Conservation (phyloP, 2,888 invertebrate species). For the Agriotes lineatus region DNA sequence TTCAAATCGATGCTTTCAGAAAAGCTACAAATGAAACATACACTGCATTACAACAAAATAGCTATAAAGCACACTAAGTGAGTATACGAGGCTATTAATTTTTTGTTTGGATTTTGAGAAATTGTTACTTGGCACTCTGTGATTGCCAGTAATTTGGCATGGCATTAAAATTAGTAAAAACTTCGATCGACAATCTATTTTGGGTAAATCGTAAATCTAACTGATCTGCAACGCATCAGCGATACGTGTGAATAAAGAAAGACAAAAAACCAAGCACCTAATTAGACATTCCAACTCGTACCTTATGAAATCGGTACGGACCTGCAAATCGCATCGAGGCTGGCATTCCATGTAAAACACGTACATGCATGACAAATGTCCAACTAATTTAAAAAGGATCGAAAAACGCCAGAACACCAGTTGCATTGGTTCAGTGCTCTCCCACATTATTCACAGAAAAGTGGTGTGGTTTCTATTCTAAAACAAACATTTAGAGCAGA, state of each 20-base stretch:
- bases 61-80: too few species aligned
- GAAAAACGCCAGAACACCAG: slow-evolving; percentile 24
- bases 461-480: slow-evolving; percentile 32
- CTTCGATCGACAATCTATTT: too few species aligned
- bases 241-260: slow-evolving; percentile 5
- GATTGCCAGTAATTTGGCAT: too few species aligned
- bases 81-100: too few species aligned
- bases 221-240: too few species aligned
- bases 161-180: too few species aligned
- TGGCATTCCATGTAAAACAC: slow-evolving; percentile 32
- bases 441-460: slow-evolving; percentile 33
- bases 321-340: slow-evolving; percentile 8
- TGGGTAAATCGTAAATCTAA: too few species aligned
- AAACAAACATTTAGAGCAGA: slow-evolving; percentile 35
- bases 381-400: slow-evolving; percentile 33
- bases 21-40: too few species aligned
- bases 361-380: slow-evolving; percentile 36
- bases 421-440: slow-evolving; percentile 33
- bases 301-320: slow-evolving; percentile 11
- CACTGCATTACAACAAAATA: too few species aligned
- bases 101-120: too few species aligned
- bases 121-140: too few species aligned
- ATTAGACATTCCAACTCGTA: slow-evolving; percentile 31
- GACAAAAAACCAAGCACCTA: slow-evolving; percentile 2
- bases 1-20: too few species aligned